Base-by-base conservation (phyloP, 1,140 invertebrate genomes). In the Papilio machaon region DNA sequence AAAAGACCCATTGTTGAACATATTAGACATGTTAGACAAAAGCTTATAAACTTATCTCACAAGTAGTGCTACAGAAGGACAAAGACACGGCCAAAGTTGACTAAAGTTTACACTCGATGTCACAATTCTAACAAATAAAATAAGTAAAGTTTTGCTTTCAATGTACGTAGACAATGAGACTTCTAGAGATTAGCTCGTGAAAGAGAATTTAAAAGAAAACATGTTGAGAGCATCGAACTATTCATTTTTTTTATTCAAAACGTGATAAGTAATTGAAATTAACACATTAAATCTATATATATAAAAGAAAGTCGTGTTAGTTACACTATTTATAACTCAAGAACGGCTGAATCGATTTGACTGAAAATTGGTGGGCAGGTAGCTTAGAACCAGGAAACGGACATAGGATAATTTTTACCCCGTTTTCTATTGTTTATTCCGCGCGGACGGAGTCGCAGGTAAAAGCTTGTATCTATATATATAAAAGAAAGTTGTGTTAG, bases 21-120 rank as follows among this genome's bases (percentile, higher is more conserved):
- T 60, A 60, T 60, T 60, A 60, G 58, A 60, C 17, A 60, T 60
- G 58, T 60, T 60, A 60, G n/a, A 60, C 30, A 38, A 67, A 67
- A 67, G 64, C 64, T 67, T 67, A 67, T 15, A 67, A 67, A 67
- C 10, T 67, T 67, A 67, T 67, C 64, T 67, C 64, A 60, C 58
- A 30, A 30, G 23, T n/a, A 10, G 8, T 10, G 5, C 2, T 35
- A 67, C 9, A 67, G 58, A 67, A 17, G 30, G 13, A 67, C 23
- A 67, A 67, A 67, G 64, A 35, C 23, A 67, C 64, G 11, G 13
- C 13, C 64, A 15, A 67, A 67, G 64, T 67, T 67, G 11, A 67
- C 64, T 67, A 67, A 67, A 67, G 64, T 67, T 67, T 67, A 35
- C 13, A 30, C 64, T 67, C 11, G 64, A 67, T 67, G 64, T 38